A percentile compares a stretch with the other conserved stretches of the same genome.
Conservation (phyloP, 2,113 vertebrate genomes). For the Myrmecobius fasciatus region DNA sequence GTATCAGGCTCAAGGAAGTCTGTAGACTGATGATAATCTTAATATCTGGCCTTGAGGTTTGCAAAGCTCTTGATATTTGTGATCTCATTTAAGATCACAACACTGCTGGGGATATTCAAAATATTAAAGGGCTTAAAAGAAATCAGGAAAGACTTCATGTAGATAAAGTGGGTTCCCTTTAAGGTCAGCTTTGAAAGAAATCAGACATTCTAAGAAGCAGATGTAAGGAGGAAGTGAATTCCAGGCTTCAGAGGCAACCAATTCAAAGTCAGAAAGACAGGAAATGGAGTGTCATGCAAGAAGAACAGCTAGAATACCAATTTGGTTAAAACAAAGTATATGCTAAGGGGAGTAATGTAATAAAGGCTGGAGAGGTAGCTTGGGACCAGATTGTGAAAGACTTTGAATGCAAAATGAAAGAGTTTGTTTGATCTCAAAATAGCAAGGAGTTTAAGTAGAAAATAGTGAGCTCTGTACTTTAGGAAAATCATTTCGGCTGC, state of each 20-base stretch:
- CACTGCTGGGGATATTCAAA: not conserved
- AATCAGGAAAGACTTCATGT: not conserved
- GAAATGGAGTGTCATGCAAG: not conserved
- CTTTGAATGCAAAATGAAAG: not conserved
- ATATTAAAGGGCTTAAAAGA: not conserved
- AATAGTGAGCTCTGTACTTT: not conserved
- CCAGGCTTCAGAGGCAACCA: not conserved
- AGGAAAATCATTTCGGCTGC: not conserved
- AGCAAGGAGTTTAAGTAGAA: not conserved
- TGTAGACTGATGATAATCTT: not conserved
- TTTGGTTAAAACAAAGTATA: not conserved
- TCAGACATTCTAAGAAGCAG: not conserved
- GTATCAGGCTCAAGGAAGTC: not conserved
- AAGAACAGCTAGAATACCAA: not conserved
- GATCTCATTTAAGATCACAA: not conserved
- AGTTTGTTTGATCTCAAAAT: not conserved
- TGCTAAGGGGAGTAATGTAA: not conserved
- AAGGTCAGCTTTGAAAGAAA: conserved; percentile 13
- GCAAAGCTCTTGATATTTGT: not conserved
- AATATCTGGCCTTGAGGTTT: not conserved
- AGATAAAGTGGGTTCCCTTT: conserved; percentile 4
- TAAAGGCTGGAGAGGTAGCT: not conserved
- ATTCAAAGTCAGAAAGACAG: not conserved
- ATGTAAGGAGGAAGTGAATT: not conserved
- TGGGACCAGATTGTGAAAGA: not conserved